Evolutionary conservation across 2,888 invertebrate genomes (phyloP), one percentile per base, ranked within the genome.

Genomic region (Neoascia interrupta): DNA sequence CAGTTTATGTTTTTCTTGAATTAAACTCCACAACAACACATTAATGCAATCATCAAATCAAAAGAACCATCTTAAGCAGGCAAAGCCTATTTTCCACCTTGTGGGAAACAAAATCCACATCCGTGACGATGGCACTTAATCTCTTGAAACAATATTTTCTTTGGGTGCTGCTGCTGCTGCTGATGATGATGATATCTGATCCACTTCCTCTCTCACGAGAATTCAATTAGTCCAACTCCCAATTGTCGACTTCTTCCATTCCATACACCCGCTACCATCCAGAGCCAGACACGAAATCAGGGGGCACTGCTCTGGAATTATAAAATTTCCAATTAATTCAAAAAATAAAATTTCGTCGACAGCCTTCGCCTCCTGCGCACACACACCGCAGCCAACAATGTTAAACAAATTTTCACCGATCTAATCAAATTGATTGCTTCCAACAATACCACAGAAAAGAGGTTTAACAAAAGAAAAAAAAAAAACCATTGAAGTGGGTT

Each of bases 271-370:
- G 8, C 31, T n/a, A 31, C 31, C 4, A 31, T 4, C 3, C 31
- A 31, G 31, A 31, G 31, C 26, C 4, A 8, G 26, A 8, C 31
- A 70, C 68, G 28, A 56, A 41, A 39, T 28, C n/a, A n/a, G n/a
- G 21, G 41, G 49, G 34, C 53, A 37, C 21, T 36, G 51, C n/a
- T 21, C 53, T 53, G 53, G 37, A 61, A 53, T 70, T 61, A 70
- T 49, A 70, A 61, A 70, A 54, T 47, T 54, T 70, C 43, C 70
- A 70, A 70, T 70, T 70, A 61, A 61, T 70, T 70, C 18, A 34
- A 43, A n/a, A n/a, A 69, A 53, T 45, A 69, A 60, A 60, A 39
- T 11, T 15, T 11, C 41, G 51, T 11, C 39, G 51, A 13, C 21
- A 6, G 36, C 23, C 23, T 11, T 23, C 47, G 2, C 19, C 5